A percentile compares a stretch with the other conserved stretches of the same genome.
Conservation (phyloP, 2,888 invertebrate genomes). For the Synergus laeviventris region DNA sequence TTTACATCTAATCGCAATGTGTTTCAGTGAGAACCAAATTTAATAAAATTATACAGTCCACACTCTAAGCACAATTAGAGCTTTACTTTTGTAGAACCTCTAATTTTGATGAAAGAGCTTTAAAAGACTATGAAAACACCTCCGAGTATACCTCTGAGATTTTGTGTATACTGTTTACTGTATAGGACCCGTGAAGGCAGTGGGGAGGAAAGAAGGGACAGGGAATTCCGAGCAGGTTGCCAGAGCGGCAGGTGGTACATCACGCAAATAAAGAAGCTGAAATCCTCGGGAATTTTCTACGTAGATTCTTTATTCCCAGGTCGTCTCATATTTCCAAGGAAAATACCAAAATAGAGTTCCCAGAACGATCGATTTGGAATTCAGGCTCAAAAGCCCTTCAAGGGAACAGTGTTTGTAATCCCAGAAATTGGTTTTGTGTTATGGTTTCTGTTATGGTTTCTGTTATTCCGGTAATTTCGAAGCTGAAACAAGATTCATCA, state of each 20-base stretch:
- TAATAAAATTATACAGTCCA: no score
- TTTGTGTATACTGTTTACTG: not conserved
- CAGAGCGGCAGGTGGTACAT: constrained; percentile 65
- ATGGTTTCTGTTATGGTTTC: not conserved
- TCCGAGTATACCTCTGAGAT: not conserved
- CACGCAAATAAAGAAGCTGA: constrained; percentile 59
- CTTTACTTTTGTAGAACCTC: not conserved
- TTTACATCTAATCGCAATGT: no score
- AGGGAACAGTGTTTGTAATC: not conserved
- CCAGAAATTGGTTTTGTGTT: not conserved
- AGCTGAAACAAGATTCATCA: not conserved
- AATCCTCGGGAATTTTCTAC: constrained; percentile 45
- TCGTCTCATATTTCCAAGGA: not conserved
- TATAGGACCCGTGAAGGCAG: constrained; percentile 5
- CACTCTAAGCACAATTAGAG: no score
- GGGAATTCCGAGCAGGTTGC: constrained; percentile 57
- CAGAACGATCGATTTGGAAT: not conserved
- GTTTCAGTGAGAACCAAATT: no score
- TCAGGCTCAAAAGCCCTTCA: not conserved
- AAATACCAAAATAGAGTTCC: constrained; percentile 18
- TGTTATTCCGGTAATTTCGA: not conserved
- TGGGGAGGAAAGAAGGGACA: constrained; percentile 39
- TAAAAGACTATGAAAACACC: not conserved
- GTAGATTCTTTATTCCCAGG: constrained; percentile 6
- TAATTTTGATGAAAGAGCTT: not conserved